phyloP scores from a whole-genome alignment of 2,888 invertebrate genomes.

The Hololepta plana region DNA sequence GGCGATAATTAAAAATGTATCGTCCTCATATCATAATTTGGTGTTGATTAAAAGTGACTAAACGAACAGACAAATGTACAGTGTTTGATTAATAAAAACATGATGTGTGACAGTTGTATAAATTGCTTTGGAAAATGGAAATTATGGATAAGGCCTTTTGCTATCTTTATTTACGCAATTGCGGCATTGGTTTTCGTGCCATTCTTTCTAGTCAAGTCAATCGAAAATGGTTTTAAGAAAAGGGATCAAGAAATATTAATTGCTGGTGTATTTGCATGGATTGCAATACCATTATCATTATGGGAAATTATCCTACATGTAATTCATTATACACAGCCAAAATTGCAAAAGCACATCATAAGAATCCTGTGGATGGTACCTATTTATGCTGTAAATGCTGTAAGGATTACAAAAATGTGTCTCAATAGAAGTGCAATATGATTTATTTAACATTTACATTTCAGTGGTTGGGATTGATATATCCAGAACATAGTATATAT shows the following conservation, averaged over 20 bases:
- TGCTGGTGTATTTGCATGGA: conserved; percentile 79
- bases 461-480: conserved; percentile 75
- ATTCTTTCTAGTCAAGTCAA: conserved; percentile 60
- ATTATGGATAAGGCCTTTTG: conserved; percentile 76
- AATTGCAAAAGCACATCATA: conserved; percentile 84
- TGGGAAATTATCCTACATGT: conserved; percentile 93
- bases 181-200: conserved; percentile 73
- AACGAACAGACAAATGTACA: too few species aligned
- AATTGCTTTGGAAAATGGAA: conserved; percentile 44
- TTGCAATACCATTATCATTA: conserved; percentile 80
- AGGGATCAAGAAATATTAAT: conserved; percentile 68
- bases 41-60: too few species aligned
- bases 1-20: too few species aligned
- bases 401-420: conserved; percentile 30
- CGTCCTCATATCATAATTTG: too few species aligned
- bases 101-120: conserved; percentile 19
- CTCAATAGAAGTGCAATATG: conserved; percentile 2
- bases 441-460: conserved; percentile 12
- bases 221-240: conserved; percentile 59
- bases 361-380: conserved; percentile 96
- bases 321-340: conserved; percentile 82
- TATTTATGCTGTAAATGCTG: conserved; percentile 87
- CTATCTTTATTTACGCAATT: conserved; percentile 61
- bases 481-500: conserved; percentile 77
- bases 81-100: too few species aligned